phyloP scores from a whole-genome alignment of 2,888 invertebrate genomes.

The Gastracanthus pulcherrimus region DNA sequence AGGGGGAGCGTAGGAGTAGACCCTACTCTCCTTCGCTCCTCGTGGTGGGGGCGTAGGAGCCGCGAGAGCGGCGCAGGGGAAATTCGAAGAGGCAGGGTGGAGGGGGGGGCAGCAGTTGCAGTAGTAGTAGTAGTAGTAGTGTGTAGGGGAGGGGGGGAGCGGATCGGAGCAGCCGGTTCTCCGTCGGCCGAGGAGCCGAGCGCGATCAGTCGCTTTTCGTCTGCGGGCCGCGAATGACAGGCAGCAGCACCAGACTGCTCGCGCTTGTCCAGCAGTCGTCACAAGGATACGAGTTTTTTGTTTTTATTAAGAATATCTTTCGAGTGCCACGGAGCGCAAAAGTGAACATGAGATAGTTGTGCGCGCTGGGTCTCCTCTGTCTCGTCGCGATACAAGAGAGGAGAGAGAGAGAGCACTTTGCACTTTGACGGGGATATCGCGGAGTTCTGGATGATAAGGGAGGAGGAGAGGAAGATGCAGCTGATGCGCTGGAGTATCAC shows the following conservation, averaged over 20 bases:
- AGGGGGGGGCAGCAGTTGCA: constrained; percentile 45
- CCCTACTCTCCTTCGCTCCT: neutral
- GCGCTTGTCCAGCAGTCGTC: neutral
- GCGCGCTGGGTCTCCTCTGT: neutral
- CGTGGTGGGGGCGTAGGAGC: constrained; percentile 42
- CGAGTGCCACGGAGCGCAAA: neutral
- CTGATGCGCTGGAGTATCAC: constrained; percentile 75
- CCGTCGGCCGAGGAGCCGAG: constrained; percentile 56
- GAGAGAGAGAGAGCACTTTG: neutral
- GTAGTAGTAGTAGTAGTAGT: too few relatives aligned
- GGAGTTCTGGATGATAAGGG: too few relatives aligned
- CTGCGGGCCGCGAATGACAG: constrained; percentile 24
- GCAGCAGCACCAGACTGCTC: neutral
- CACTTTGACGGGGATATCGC: neutral
- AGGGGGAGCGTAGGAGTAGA: constrained; percentile 31
- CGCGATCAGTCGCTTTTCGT: constrained; percentile 72
- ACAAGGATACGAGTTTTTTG: neutral
- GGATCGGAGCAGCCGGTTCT: constrained; percentile 67
- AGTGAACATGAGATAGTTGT: constrained; percentile 40
- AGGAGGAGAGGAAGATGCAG: constrained; percentile 65
- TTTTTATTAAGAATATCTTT: neutral
- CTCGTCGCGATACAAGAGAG: neutral
- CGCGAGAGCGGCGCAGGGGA: constrained; percentile 48
- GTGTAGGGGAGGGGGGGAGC: too few relatives aligned
- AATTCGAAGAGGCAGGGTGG: too few relatives aligned